Conservation (phyloP, 2,888 invertebrate genomes). For the Hedya salicella region DNA sequence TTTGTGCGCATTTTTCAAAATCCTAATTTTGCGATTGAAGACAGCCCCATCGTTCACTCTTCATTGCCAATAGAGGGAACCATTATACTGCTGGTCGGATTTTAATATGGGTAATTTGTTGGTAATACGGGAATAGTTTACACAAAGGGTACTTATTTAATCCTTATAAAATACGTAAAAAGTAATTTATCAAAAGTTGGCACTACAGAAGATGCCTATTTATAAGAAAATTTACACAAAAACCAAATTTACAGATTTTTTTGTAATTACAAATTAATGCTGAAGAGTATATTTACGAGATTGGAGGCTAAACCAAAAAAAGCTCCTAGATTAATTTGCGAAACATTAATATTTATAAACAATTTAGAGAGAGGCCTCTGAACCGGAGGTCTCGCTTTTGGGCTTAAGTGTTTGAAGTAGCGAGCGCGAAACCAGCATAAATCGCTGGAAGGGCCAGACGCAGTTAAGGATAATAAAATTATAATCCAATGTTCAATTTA, state of each 20-base stretch:
- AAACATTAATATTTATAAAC: conserved; percentile 38
- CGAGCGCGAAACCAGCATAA: conserved; percentile 21
- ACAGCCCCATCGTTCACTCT: conserved; percentile 48
- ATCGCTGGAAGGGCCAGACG: conserved; percentile 30
- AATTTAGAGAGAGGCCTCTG: conserved; percentile 21
- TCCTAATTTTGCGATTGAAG: conserved; percentile 48
- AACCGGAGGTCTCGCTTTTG: conserved; percentile 2
- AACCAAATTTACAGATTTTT: not conserved
- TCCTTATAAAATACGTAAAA: too few relatives aligned
- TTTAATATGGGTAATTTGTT: conserved; percentile 33
- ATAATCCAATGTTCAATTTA: conserved; percentile 39
- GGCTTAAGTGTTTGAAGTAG: conserved; percentile 21
- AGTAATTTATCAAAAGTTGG: too few relatives aligned
- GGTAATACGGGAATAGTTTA: conserved; percentile 1
- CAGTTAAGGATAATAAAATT: conserved; percentile 38
- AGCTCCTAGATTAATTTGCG: conserved; percentile 17
- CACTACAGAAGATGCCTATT: too few relatives aligned
- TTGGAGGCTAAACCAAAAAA: conserved; percentile 4
- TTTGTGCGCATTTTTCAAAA: conserved; percentile 48
- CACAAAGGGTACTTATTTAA: too few relatives aligned
- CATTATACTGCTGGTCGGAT: conserved; percentile 25
- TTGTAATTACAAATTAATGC: not conserved
- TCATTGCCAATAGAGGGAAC: conserved; percentile 13
- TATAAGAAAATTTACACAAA: too few relatives aligned
- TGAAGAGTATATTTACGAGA: conserved; percentile 8